Base-by-base conservation (phyloP, 2,113 vertebrate species). In the Monarcha castaneiventris region DNA sequence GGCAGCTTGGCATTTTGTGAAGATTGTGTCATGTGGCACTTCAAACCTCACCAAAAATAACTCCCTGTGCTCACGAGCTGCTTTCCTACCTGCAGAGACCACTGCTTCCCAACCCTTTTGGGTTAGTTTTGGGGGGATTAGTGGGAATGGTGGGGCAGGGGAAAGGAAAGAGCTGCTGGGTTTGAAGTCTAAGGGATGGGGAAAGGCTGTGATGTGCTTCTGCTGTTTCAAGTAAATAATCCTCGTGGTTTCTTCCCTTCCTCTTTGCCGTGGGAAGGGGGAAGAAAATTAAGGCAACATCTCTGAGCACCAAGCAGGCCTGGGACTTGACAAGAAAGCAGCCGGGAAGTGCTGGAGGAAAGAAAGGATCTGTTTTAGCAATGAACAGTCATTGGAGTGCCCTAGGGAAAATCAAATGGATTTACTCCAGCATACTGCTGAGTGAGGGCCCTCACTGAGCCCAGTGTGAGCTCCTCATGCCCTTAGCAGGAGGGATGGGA, bases 1-100 rank as follows among this genome's bases (percentile, higher is more conserved):
- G 95, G 91, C 90, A 84, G 82, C 73, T 84, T 90, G 96, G 95
- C 93, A 93, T 97, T 96, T 95, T 76, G 85, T 93, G 94, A 91
- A 61, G 91, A 63, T 54, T 52, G 49, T 68, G 66, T 58, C 93
- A 61, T 13, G 10, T 82, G 94, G 73, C 54, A 10, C 37, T 63
- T 89, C 77, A 54, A 59, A 85, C 55, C 51, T 59, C 27, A 21
- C 62, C 90, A 64, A 93, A 96, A 97, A 95, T 95, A 95, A 67
- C 90, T 93, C 90, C 62, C 51, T 52, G 89, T 1, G 3, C 85
- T 55, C 52, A 29, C 69, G 62, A 85, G 48, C 29, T 17, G 32
- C 71, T 73, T 54, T 29, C 54, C 66, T 71, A 26, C 74, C 84
- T 73, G 46, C 72, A 81, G 48, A 79, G 23, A 61, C 49, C 71